These are phyloP conservation scores for Leptopilina clavipes DNA, from an alignment of 1,140 invertebrate species.

Conservation along the genomic window DNA sequence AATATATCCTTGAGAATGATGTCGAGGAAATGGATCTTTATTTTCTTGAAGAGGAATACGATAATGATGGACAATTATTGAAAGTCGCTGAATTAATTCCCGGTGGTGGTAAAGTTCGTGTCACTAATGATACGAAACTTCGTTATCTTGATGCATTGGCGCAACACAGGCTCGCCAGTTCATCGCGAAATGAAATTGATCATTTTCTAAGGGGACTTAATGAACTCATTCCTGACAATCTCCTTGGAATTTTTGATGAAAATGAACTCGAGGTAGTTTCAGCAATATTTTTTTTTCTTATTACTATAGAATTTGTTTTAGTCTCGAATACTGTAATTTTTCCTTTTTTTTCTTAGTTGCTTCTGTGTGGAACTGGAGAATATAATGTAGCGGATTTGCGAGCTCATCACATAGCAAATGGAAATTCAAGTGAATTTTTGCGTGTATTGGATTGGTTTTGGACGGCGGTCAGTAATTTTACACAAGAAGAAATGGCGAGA, in stretches of 20 bases:
- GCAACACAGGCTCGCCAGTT: slow-evolving; percentile 89
- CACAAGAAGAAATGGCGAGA: slow-evolving; percentile 93
- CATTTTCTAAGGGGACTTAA: slow-evolving; percentile 92
- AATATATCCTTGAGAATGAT: slow-evolving; percentile 93
- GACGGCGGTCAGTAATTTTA: slow-evolving; percentile 93
- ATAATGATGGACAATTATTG: slow-evolving; percentile 83
- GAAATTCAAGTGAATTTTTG: slow-evolving; percentile 87
- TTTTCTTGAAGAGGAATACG: slow-evolving; percentile 93
- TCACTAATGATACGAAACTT: slow-evolving; percentile 86
- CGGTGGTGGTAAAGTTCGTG: slow-evolving; percentile 75
- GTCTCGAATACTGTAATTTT: slow-evolving; percentile 36
- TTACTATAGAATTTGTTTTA: no score
- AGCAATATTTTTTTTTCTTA: neutral
- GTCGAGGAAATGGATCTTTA: slow-evolving; percentile 89
- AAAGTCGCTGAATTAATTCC: slow-evolving; percentile 75
- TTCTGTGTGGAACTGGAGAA: slow-evolving; percentile 95
- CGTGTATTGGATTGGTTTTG: slow-evolving; percentile 95
- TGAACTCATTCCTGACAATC: slow-evolving; percentile 92
- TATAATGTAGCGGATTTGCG: slow-evolving; percentile 93
- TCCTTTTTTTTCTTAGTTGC: slow-evolving; percentile 80
- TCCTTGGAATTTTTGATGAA: slow-evolving; percentile 96
- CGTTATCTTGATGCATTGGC: slow-evolving; percentile 92
- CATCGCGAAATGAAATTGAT: slow-evolving; percentile 89
- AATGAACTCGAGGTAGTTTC: slow-evolving; percentile 92
- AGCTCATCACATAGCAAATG: slow-evolving; percentile 90